These are phyloP conservation scores for Adoxophyes honmai DNA, from an alignment of 1,140 invertebrate genomes.

Conservation along the genomic window DNA sequence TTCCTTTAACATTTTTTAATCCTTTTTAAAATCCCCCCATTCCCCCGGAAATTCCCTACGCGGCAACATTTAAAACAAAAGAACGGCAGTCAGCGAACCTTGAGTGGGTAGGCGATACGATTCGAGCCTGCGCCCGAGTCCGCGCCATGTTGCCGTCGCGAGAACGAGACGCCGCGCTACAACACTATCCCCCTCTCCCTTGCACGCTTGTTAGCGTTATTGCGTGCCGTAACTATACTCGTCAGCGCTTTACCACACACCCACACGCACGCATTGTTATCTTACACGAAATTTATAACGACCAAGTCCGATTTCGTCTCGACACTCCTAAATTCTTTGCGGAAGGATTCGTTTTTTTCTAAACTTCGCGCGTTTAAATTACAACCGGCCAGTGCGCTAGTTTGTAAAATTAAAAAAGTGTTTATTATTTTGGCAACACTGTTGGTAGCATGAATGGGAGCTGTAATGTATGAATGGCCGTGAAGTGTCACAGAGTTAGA, in stretches of 20 bases:
- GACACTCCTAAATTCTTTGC: slow-evolving; percentile 75
- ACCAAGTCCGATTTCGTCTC: slow-evolving; percentile 71
- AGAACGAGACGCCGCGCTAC: slow-evolving; percentile 53
- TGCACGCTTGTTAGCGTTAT: slow-evolving; percentile 74
- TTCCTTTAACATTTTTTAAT: slow-evolving; percentile 20
- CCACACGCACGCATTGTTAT: slow-evolving; percentile 73
- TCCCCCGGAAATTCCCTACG: slow-evolving; percentile 21
- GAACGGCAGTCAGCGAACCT: slow-evolving; percentile 79
- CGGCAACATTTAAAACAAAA: slow-evolving; percentile 77
- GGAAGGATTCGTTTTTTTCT: slow-evolving; percentile 67
- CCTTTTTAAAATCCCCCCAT: slow-evolving; percentile 16
- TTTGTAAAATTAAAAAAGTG: slow-evolving; percentile 34
- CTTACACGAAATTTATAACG: slow-evolving; percentile 76
- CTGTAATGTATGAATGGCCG: slow-evolving; percentile 30
- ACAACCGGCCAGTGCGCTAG: slow-evolving; percentile 53
- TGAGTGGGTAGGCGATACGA: slow-evolving; percentile 78
- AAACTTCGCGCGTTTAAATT: slow-evolving; percentile 60
- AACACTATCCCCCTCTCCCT: slow-evolving; percentile 39
- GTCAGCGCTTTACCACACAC: slow-evolving; percentile 71
- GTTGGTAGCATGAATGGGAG: slow-evolving; percentile 28
- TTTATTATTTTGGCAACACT: slow-evolving; percentile 50
- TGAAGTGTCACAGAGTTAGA: slow-evolving; percentile 2
- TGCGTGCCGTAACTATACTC: slow-evolving; percentile 76
- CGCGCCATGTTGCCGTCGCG: slow-evolving; percentile 71
- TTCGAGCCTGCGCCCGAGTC: slow-evolving; percentile 76